phyloP scores from a whole-genome alignment of 2,888 invertebrate genomes.

The Lumbricus terrestris region DNA sequence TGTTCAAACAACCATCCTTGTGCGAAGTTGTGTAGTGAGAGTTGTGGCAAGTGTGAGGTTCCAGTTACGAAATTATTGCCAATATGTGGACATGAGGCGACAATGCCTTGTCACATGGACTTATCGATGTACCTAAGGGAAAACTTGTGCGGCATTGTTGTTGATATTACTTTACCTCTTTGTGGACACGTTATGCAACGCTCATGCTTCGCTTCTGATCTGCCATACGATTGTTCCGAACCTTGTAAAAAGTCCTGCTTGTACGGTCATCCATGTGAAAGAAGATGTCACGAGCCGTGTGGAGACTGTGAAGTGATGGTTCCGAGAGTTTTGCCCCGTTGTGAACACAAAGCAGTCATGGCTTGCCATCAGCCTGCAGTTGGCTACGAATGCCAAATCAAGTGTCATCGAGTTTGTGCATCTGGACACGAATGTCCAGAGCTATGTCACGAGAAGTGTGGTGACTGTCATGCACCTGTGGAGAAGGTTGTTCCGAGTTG shows the following conservation, averaged over 20 bases:
- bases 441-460: neutral
- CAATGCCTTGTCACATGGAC: slow-evolving; percentile 33
- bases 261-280: neutral
- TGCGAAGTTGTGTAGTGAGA: neutral
- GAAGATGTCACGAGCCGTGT: neutral
- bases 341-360: slow-evolving; percentile 46
- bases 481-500: neutral
- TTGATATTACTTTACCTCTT: neutral
- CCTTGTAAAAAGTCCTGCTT: neutral
- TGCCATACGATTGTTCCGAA: neutral
- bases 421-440: neutral
- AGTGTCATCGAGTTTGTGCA: neutral
- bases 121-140: neutral
- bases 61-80: slow-evolving; percentile 38
- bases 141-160: neutral
- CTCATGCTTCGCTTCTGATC: neutral
- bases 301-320: neutral
- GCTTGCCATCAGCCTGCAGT: slow-evolving; percentile 14
- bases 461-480: neutral
- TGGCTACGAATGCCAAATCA: neutral
- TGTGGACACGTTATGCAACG: neutral
- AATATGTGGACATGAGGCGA: slow-evolving; percentile 47
- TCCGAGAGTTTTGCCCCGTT: slow-evolving; percentile 42
- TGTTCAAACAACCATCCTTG: neutral
- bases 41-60: neutral